A percentile compares a stretch with the other conserved stretches of the same genome.
Conservation (phyloP, 1,140 invertebrate species). For the Magallana gigas region DNA sequence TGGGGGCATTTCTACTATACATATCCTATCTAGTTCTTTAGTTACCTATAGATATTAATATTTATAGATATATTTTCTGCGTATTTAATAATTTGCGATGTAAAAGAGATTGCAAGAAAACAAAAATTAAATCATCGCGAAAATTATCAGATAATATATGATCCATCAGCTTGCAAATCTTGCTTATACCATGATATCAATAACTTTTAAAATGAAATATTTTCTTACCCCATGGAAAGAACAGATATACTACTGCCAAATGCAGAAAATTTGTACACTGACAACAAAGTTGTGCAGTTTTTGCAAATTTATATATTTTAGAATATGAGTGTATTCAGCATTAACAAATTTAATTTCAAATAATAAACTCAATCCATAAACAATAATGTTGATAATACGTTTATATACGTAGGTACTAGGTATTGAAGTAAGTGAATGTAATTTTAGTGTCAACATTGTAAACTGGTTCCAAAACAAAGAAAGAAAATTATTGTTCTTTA, state of each 20-base stretch:
- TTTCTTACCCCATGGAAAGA: too few species aligned
- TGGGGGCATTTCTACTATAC: too few species aligned
- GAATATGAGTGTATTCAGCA: not conserved
- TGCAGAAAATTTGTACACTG: not conserved
- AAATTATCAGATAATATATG: not conserved
- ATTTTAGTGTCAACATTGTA: not conserved
- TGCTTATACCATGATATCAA: not conserved
- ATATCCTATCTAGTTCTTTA: too few species aligned
- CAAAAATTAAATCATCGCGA: not conserved
- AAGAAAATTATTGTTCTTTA: not conserved
- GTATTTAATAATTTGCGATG: too few species aligned
- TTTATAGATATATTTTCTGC: too few species aligned
- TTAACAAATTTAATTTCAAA: not conserved
- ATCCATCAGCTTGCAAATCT: not conserved
- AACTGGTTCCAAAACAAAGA: slow-evolving; percentile 4
- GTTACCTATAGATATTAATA: too few species aligned
- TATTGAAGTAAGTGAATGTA: not conserved
- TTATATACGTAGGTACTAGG: not conserved
- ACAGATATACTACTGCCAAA: not conserved
- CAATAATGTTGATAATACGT: not conserved
- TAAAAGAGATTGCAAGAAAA: not conserved
- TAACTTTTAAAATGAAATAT: not conserved
- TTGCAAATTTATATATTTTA: not conserved
- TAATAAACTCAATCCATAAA: not conserved
- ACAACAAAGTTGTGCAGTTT: not conserved